Conservation (phyloP, 2,888 invertebrate genomes). For the Eupithecia vulgata region DNA sequence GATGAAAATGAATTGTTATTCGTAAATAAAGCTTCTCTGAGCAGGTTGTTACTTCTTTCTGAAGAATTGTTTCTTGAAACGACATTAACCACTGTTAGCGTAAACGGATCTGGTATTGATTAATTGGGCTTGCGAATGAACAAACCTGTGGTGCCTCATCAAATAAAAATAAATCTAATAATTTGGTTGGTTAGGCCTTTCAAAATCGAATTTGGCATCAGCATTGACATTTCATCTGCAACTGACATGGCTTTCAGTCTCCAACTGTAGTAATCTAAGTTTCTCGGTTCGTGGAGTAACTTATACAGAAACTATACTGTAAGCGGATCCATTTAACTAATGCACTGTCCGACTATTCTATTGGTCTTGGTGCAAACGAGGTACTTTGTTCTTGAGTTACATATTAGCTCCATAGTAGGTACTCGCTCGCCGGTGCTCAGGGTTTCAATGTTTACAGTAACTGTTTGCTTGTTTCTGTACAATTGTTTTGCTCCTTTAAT, state of each 20-base stretch:
- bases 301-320: constrained; percentile 70
- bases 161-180: background rate
- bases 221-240: constrained; percentile 67
- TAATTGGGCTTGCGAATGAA: background rate
- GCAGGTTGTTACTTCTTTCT: background rate
- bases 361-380: constrained; percentile 80
- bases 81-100: background rate
- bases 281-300: constrained; percentile 75
- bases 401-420: constrained; percentile 64
- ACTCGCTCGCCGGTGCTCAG: constrained; percentile 19
- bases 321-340: constrained; percentile 81
- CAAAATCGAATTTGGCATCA: constrained; percentile 46
- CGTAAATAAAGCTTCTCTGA: background rate
- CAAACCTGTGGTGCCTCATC: background rate
- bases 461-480: constrained; percentile 29
- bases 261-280: constrained; percentile 76
- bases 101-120: background rate
- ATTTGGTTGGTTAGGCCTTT: background rate
- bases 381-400: constrained; percentile 75
- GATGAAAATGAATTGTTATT: background rate
- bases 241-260: constrained; percentile 69
- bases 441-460: constrained; percentile 49
- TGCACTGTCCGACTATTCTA: constrained; percentile 78
- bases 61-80: background rate
- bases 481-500: background rate